These are phyloP conservation scores for Pluvialis apricaria DNA, from an alignment of 2,113 vertebrate genomes.

Conservation along the genomic window DNA sequence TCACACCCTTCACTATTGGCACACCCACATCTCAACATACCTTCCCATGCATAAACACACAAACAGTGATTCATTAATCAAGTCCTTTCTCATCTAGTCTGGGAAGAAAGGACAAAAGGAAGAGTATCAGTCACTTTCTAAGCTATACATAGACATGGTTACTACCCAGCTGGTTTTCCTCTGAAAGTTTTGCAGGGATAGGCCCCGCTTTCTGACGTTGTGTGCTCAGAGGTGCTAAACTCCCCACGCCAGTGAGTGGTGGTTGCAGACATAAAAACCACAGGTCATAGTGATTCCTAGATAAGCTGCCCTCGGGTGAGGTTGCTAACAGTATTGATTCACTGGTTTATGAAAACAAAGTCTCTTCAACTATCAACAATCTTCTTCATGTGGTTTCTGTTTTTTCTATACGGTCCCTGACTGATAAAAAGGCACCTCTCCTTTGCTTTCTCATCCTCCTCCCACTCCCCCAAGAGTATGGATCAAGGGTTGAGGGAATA, in stretches of 20 bases:
- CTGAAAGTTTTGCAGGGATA: background rate
- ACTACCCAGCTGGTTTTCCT: background rate
- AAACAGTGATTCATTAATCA: background rate
- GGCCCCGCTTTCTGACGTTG: background rate
- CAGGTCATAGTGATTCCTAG: background rate
- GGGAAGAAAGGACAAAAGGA: background rate
- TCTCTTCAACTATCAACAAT: background rate
- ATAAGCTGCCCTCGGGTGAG: background rate
- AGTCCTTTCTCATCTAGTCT: background rate
- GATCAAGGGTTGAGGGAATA: background rate
- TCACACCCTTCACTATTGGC: background rate
- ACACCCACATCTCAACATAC: background rate
- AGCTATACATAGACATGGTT: rapidly evolving
- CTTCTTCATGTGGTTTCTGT: background rate
- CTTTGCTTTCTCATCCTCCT: background rate
- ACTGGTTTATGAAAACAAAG: background rate
- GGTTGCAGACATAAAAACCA: background rate
- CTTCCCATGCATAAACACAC: background rate
- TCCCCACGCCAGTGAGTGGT: background rate
- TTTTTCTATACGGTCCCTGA: background rate
- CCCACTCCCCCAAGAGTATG: background rate
- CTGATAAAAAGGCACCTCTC: background rate
- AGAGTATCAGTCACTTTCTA: background rate
- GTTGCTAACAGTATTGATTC: background rate
- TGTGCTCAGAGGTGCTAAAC: background rate